A percentile compares a stretch with the other conserved stretches of the same genome.
Conservation (phyloP, 2,113 vertebrate species). For the Catharus fuscescens region DNA sequence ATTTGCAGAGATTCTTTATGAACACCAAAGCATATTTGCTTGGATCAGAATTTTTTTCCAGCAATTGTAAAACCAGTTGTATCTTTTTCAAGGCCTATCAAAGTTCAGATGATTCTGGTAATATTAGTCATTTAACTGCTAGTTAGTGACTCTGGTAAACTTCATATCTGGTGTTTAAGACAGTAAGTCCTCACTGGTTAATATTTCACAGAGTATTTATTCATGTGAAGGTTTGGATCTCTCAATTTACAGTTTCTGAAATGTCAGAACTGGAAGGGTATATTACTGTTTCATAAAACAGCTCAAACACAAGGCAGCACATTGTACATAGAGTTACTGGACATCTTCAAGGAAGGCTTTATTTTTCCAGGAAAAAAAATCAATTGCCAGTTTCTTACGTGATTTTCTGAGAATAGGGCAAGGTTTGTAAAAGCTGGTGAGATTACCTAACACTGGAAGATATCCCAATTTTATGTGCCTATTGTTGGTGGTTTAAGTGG, state of each 20-base stretch:
- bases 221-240: background rate
- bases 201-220: background rate
- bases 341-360: background rate
- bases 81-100: background rate
- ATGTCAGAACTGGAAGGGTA: background rate
- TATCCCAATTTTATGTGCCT: background rate
- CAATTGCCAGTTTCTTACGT: background rate
- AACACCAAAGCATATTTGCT: background rate
- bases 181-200: background rate
- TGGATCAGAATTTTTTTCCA: background rate
- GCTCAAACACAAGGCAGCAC: background rate
- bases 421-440: background rate
- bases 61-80: background rate
- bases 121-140: background rate
- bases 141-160: background rate
- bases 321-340: background rate
- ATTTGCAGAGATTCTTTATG: background rate
- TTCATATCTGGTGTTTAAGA: background rate
- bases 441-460: background rate
- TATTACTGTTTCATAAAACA: background rate
- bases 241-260: background rate
- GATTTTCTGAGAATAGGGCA: background rate
- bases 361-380: background rate
- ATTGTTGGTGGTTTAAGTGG: background rate
- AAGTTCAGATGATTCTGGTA: background rate